These are phyloP conservation scores for Heterotis niloticus DNA, from an alignment of 2,113 vertebrate genomes.

Conservation along the genomic window DNA sequence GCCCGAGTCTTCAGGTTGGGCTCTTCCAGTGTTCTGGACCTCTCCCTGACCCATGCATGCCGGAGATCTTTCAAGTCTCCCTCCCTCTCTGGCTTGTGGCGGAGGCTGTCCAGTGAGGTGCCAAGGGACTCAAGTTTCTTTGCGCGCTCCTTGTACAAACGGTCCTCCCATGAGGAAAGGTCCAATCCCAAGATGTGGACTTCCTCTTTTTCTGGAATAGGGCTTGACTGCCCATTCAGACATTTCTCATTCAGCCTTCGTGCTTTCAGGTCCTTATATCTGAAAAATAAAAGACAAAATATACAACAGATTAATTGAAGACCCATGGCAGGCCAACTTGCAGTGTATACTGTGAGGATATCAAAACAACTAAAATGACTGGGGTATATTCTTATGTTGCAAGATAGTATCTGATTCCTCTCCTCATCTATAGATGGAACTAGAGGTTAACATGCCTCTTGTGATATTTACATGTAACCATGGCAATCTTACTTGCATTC, in stretches of 20 bases:
- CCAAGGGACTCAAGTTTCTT: conserved; percentile 53
- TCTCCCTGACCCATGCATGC: conserved; percentile 64
- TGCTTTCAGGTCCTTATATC: conserved; percentile 70
- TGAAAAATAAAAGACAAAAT: conserved; percentile 48
- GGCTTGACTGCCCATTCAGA: conserved; percentile 60
- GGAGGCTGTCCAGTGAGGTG: conserved; percentile 52
- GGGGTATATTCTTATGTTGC: too few relatives aligned
- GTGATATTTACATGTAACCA: background rate
- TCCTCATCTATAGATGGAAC: background rate
- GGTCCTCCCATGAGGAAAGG: conserved; percentile 76
- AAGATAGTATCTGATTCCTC: too few relatives aligned
- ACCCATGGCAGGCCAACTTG: background rate
- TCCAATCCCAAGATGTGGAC: conserved; percentile 71
- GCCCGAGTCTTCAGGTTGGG: conserved; percentile 84
- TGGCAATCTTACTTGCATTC: too few relatives aligned
- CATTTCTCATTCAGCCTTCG: conserved; percentile 61
- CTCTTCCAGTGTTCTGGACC: conserved; percentile 75
- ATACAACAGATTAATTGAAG: background rate
- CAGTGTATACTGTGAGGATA: background rate
- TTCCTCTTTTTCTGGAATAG: conserved; percentile 50
- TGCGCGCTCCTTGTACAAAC: conserved; percentile 66
- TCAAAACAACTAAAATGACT: too few relatives aligned
- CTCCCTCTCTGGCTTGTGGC: conserved; percentile 12
- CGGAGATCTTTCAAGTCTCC: conserved; percentile 39
- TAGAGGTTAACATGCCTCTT: background rate